Percentiles rank a stretch among this genome's conserved stretches.
These are phyloP conservation scores for Hafferia zeledoni DNA, from an alignment of 2,797 vertebrate species.

Conservation along the genomic window DNA sequence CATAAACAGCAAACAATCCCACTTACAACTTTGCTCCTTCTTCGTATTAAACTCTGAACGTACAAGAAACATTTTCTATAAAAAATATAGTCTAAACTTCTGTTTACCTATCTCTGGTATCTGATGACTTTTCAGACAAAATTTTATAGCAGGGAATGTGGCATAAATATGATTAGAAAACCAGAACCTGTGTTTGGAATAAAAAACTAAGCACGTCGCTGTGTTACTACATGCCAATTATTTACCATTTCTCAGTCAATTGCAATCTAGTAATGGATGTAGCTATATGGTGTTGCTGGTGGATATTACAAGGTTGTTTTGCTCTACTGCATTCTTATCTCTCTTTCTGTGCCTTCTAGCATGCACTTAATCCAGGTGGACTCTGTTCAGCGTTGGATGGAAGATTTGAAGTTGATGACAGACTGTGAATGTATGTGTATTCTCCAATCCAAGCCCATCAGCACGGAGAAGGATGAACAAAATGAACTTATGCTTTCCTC, in stretches of 20 bases:
- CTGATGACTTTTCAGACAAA: not conserved
- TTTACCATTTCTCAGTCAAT: not conserved
- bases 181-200: not conserved
- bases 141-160: not conserved
- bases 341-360: conserved; percentile 56
- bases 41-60: not conserved
- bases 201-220: not conserved
- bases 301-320: not conserved
- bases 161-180: not conserved
- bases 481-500: conserved; percentile 87
- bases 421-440: conserved; percentile 99
- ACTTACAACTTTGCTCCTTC: not conserved
- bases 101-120: not conserved
- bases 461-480: conserved; percentile 87
- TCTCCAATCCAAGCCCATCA: conserved; percentile 95
- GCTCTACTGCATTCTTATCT: not conserved
- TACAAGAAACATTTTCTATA: not conserved
- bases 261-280: not conserved
- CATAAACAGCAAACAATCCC: not conserved
- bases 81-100: not conserved
- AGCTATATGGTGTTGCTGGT: not conserved
- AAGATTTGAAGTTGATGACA: conserved; percentile 94
- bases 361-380: conserved; percentile 91
- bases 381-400: conserved; percentile 97
- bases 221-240: not conserved